Conservation (phyloP, 2,113 vertebrate species). For the Onychostoma macrolepis region DNA sequence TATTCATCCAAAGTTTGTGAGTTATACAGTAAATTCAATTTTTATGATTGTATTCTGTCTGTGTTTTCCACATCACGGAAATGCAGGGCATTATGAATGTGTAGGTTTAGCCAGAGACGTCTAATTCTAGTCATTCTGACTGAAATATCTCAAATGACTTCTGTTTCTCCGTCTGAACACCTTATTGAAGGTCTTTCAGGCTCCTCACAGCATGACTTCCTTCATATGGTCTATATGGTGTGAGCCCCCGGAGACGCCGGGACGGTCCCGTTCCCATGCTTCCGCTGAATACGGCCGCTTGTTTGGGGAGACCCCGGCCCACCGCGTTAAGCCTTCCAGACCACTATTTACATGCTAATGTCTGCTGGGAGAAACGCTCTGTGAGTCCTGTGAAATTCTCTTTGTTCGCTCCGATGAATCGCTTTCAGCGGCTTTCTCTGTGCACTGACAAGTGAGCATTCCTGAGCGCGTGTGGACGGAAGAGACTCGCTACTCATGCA, state of each 20-base stretch:
- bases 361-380: constrained; percentile 38
- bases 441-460: constrained; percentile 69
- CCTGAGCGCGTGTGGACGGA: constrained; percentile 14
- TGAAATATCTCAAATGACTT: background rate
- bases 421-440: constrained; percentile 52
- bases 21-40: too few relatives aligned
- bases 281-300: constrained; percentile 39
- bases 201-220: background rate
- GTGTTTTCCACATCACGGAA: background rate
- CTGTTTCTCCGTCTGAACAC: background rate
- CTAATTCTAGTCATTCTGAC: background rate
- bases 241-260: constrained; percentile 31
- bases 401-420: constrained; percentile 71
- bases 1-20: too few relatives aligned
- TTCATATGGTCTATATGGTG: background rate
- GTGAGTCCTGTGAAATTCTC: constrained; percentile 69
- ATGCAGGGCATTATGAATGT: background rate
- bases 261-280: constrained; percentile 58
- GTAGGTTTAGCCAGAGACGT: too few relatives aligned
- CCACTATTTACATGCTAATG: constrained; percentile 74
- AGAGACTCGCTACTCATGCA: background rate
- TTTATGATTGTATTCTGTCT: too few relatives aligned
- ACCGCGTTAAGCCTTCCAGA: constrained; percentile 59
- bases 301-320: constrained; percentile 52
- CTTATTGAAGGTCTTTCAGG: background rate